phyloP scores from a whole-genome alignment of 2,113 vertebrate species.

The Daboia siamensis region DNA sequence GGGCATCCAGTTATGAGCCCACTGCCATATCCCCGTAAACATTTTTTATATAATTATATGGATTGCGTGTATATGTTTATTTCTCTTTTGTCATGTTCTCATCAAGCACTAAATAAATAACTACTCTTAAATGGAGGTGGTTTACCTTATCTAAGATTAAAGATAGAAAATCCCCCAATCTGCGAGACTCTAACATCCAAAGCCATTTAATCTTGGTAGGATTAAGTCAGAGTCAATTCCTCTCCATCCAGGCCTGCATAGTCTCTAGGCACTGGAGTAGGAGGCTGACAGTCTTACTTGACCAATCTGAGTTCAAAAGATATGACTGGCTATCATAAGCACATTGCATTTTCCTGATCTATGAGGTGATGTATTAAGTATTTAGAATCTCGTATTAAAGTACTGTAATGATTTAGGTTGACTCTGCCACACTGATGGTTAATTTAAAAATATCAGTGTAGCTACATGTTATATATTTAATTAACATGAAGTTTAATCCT shows the following conservation, averaged over 20 bases:
- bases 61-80: background rate
- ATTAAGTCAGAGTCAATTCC: background rate
- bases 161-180: background rate
- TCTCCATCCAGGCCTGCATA: background rate
- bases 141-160: background rate
- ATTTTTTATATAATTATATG: background rate
- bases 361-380: background rate
- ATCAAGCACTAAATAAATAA: background rate
- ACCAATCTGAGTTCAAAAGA: background rate
- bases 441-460: background rate
- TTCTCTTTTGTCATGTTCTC: background rate
- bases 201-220: background rate
- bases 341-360: background rate
- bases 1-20: background rate
- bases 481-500: background rate
- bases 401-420: background rate
- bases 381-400: background rate
- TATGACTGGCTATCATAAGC: background rate
- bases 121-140: background rate
- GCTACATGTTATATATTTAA: background rate
- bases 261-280: background rate
- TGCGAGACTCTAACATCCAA: background rate
- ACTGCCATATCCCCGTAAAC: background rate
- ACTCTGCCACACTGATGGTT: background rate
- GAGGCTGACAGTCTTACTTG: background rate